Percentiles rank a stretch among this genome's conserved stretches.
phyloP scores from a whole-genome alignment of 2,113 vertebrate species.

The Syrrhaptes paradoxus region DNA sequence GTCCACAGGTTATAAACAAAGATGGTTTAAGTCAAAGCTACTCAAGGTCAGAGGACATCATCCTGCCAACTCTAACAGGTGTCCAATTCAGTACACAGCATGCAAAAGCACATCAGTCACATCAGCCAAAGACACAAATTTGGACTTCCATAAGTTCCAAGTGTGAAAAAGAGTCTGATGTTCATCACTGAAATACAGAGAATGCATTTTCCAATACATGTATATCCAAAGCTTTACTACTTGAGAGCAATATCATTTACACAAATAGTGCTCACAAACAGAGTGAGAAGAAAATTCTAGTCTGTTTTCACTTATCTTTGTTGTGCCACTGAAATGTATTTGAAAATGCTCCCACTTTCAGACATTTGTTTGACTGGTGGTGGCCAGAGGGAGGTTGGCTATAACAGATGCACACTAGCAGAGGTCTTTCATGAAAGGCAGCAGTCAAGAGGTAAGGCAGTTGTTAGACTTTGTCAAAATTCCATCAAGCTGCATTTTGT shows the following conservation, averaged over 20 bases:
- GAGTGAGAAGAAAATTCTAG: not conserved
- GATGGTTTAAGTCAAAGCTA: not conserved
- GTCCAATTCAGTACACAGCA: not conserved
- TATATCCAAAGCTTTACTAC: not conserved
- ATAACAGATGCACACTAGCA: not conserved
- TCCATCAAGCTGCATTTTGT: not conserved
- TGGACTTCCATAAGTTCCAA: not conserved
- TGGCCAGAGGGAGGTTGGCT: not conserved
- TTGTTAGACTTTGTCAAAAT: not conserved
- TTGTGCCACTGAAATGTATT: not conserved
- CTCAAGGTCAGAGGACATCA: not conserved
- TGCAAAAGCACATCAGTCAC: not conserved
- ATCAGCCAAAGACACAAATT: not conserved
- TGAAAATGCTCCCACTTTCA: not conserved
- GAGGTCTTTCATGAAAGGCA: not conserved
- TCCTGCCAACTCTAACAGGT: not conserved
- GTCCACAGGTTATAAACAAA: not conserved
- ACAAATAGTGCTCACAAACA: not conserved
- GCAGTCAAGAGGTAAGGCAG: not conserved
- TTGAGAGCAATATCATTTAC: not conserved
- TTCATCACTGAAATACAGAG: not conserved
- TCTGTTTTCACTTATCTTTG: not conserved
- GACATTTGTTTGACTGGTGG: not conserved
- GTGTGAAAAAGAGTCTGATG: not conserved
- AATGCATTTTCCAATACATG: not conserved